Percentiles rank a stretch among this genome's conserved stretches.
Evolutionary conservation across 1,140 invertebrate species (phyloP).

Genomic region (Drosophila dunni): DNA sequence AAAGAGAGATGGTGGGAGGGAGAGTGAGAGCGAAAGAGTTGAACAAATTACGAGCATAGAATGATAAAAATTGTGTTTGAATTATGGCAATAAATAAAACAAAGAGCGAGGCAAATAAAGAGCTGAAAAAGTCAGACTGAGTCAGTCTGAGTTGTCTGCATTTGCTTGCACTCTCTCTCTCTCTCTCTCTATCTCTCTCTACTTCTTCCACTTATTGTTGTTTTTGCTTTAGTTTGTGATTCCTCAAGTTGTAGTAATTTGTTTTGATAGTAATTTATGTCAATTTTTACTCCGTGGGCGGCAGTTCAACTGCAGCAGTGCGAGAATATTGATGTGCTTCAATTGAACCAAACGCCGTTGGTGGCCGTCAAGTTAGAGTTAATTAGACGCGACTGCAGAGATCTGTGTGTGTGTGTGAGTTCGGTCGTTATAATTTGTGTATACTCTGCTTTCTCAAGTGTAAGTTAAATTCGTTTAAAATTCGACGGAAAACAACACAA

Average conservation of each 20-base stretch:
- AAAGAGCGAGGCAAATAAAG: conserved; percentile 25
- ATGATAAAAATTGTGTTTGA: conserved; percentile 81
- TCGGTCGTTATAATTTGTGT: neutral
- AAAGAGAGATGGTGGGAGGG: neutral
- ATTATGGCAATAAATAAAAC: conserved; percentile 77
- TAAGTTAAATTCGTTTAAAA: no score
- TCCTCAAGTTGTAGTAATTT: conserved; percentile 28
- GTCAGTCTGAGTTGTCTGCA: conserved; percentile 1
- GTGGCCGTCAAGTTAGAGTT: conserved; percentile 57
- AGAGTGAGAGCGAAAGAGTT: neutral
- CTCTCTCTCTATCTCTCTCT: neutral
- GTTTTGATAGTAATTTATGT: conserved; percentile 71
- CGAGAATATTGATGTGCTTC: conserved; percentile 62
- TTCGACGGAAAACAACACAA: no score
- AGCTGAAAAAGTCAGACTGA: conserved; percentile 24
- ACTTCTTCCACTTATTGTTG: neutral
- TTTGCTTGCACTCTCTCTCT: neutral
- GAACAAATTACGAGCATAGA: conserved; percentile 63
- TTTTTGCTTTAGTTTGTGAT: neutral
- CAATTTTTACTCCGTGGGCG: conserved; percentile 59
- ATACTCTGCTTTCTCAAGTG: neutral
- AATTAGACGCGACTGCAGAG: conserved; percentile 49
- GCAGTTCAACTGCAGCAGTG: conserved; percentile 7
- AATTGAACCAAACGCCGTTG: conserved; percentile 64
- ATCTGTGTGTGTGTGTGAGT: conserved; percentile 24